A percentile compares a stretch with the other conserved stretches of the same genome.
Evolutionary conservation across 2,113 vertebrate genomes (phyloP).

Genomic region (Thymallus thymallus): DNA sequence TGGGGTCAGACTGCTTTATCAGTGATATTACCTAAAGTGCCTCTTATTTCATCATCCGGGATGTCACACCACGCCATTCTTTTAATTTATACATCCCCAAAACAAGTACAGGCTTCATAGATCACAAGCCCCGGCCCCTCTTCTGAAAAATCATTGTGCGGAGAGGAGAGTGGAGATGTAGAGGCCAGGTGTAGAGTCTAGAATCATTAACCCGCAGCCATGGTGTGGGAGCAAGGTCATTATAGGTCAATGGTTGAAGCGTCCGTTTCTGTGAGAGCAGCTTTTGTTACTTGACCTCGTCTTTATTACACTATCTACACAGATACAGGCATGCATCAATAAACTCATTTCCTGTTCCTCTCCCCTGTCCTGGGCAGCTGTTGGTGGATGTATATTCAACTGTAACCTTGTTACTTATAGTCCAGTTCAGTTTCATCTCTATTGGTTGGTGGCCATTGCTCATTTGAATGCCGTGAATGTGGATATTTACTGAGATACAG

Average conservation of each 20-base stretch:
- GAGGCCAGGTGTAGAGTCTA: constrained; percentile 74
- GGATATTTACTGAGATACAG: background rate
- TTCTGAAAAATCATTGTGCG: constrained; percentile 81
- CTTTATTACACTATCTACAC: constrained; percentile 57
- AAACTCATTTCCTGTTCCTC: constrained; percentile 59
- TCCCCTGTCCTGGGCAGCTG: constrained; percentile 24
- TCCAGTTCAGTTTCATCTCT: constrained; percentile 8
- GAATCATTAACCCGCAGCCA: constrained; percentile 84
- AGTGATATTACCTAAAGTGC: constrained; percentile 95
- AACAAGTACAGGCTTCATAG: constrained; percentile 83
- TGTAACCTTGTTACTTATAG: constrained; percentile 10
- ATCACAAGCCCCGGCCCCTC: constrained; percentile 75
- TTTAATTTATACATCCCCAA: constrained; percentile 90
- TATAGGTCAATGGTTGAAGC: constrained; percentile 68
- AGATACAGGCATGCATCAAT: constrained; percentile 62
- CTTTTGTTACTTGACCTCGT: constrained; percentile 63
- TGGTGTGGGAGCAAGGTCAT: constrained; percentile 82
- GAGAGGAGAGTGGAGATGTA: constrained; percentile 34
- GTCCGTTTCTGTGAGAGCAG: constrained; percentile 60
- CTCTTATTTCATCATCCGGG: constrained; percentile 93
- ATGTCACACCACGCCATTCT: constrained; percentile 85
- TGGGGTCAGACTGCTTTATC: constrained; percentile 85
- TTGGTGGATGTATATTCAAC: constrained; percentile 29
- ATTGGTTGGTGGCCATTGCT: background rate
- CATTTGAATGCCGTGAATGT: background rate